Base-by-base conservation (phyloP, 2,888 invertebrate species). In the Perdita meconis region DNA sequence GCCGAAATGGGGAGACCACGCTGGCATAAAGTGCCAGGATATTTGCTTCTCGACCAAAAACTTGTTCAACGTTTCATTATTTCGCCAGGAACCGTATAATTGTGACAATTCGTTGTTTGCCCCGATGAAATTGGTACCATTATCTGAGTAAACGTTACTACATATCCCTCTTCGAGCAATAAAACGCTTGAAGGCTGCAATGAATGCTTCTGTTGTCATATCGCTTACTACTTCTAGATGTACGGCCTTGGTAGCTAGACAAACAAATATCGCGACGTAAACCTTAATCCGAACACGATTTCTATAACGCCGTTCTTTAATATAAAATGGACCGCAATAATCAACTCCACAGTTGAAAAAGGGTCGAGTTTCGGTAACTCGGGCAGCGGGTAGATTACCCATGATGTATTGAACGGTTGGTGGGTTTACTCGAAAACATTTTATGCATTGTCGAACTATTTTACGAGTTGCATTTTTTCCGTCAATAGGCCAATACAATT, bases 211-310 rank as follows among this genome's bases (percentile, higher is more conserved):
- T 8, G 50, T 34, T 13, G 55, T 65, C 6, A 55, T 12, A 24
- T 65, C 65, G 16, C 42, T 22, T 0, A 61, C 61, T 1, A 61
- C 34, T 44, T 65, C 22, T 5, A 65, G 16, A 56, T 65, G 44
- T 4, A 65, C 16, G 1, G 50, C 55, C 19, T 19, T 55, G 5
- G 4, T 42, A 6, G 42, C 30, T n/a, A 34, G 19, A 8, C 59
- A 60, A 26, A 60, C 34, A 10, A 53, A 53, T 13, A 53, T 30
- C n/a, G n/a, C 26, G 5, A 24, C 55, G 8, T 55, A 65, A 2
- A 40, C 30, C 44, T 65, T 65, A 4, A 65, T 2, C 1, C 30
- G 26, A 3, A 3, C 16, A 0, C 55, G 19, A 19, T 65, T 65
- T 2, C 65, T 55, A 34, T 65, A 6, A 2, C 22, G 26, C 22